Percentiles rank a stretch among this genome's conserved stretches.
These are phyloP conservation scores for Diadophis punctatus DNA, from an alignment of 2,113 vertebrate species.

Conservation along the genomic window DNA sequence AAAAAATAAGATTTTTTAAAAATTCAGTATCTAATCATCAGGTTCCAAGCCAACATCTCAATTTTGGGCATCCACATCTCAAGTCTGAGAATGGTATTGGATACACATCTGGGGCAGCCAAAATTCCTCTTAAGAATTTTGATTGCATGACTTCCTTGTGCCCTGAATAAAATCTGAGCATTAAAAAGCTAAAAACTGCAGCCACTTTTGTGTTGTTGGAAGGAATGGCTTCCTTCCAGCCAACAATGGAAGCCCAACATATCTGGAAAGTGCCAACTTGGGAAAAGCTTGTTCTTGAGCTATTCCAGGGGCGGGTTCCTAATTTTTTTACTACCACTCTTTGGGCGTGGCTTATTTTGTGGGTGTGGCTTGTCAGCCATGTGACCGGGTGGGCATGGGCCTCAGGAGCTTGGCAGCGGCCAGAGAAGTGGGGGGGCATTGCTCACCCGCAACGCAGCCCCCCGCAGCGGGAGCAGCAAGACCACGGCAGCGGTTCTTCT, in stretches of 20 bases:
- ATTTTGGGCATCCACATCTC: background rate
- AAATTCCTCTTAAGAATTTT: background rate
- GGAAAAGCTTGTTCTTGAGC: background rate
- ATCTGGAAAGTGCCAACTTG: background rate
- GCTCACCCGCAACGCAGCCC: too few relatives aligned
- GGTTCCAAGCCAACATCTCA: background rate
- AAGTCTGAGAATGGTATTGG: background rate
- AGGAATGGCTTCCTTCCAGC: background rate
- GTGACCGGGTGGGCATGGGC: too few relatives aligned
- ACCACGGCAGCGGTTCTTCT: too few relatives aligned
- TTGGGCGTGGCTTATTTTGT: too few relatives aligned
- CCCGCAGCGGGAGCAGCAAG: too few relatives aligned
- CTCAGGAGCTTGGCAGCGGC: too few relatives aligned
- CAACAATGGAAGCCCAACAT: background rate
- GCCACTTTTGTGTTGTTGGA: background rate
- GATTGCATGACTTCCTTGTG: background rate
- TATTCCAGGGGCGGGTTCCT: too few relatives aligned
- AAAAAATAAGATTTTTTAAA: background rate
- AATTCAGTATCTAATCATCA: background rate
- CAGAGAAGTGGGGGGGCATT: too few relatives aligned
- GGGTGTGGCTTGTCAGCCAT: too few relatives aligned
- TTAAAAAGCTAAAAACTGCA: background rate
- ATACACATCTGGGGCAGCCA: background rate
- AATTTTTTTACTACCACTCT: too few relatives aligned
- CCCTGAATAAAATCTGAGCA: background rate